Evolutionary conservation across 2,797 vertebrate species (phyloP), one percentile per base, ranked within the genome.

Genomic region (Anguilla marmorata): DNA sequence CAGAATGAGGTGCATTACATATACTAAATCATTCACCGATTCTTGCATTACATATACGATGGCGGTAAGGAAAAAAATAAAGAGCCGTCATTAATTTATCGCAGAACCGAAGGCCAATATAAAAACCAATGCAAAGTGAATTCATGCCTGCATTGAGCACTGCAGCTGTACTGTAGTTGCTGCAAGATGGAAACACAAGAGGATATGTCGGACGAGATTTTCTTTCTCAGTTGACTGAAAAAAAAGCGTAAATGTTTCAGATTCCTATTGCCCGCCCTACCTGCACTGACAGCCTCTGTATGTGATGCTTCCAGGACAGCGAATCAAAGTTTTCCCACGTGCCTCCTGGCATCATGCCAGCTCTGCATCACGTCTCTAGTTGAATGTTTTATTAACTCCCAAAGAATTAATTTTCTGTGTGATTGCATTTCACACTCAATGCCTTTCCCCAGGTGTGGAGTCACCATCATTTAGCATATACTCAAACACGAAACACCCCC

Each of bases 381-480:
- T 79, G 74, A 41, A 66, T 66, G 60, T 66, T 66, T 66, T 66
- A 66, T 66, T 66, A 66, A 24, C 60, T 66, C 21, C 60, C 60
- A 24, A 66, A 66, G 21, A 66, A 79, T 19, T 45, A 45, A 45
- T 79, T 79, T 79, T 79, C 74, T 19, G 14, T 79, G 37, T 41
- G 33, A 79, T 45, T 79, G 74, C 74, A 41, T 19, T 41, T 41
- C 74, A 79, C 74, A 21, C 33, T 79, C 74, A 41, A 19, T 79
- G 21, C 33, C 74, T 79, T 16, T 79, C 74, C 66, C 74, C 16
- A 41, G 33, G 74, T 79, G 74, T 79, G 74, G 69, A 72, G 30
- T 72, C 12, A 74, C 9, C 30, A 74, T 37, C 69, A 74, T 74
- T 74, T 33, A 74, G 30, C 30, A 74, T 74, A 14, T 37, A 74